Base-by-base conservation (phyloP, 2,113 vertebrate genomes). In the Candoia aspera region DNA sequence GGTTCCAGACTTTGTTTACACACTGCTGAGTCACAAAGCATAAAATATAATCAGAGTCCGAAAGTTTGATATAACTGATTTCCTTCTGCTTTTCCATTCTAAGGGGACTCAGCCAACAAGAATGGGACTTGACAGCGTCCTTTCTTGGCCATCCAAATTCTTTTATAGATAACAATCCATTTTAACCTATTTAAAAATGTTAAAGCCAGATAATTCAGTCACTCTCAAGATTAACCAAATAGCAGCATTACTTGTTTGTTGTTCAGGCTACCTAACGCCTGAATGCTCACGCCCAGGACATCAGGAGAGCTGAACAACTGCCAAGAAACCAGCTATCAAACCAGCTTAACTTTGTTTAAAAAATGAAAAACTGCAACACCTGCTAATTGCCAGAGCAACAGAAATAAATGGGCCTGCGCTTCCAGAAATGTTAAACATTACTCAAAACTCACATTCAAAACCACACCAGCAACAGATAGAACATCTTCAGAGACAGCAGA, bases 401-500 rank as follows among this genome's bases (percentile, higher is more conserved):
- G 60, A 91, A 87, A 62, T 64, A 93, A 91, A 91, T 88, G 90
- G 89, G 68, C 42, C 59, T 6, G 46, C 84, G 57, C 33, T 90
- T 88, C 85, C 85, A 91, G 68, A 68, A 93, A 93, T 84, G 87
- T 90, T 62, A 88, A 55, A 86, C 46, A 64, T 85, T 89, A 84
- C 73, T 92, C 87, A 59, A 84, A 88, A 87, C 84, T 86, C 46
- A 62, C 57, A 54, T 19, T 33, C 68, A 37, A 79, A 79, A 79
- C n/a, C 68, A 79, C 68, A 37, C 15, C 68, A 37, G 15, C 15
- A 79, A 33, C 68, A 79, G 42, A 29, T 13, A 17, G 33, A 64
- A 15, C 21, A 26, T 53, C 33, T 59, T n/a, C 29, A 54, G 29
- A 37, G 53, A 15, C 58, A 33, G 68, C 6, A 13, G 26, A n/a